Percentiles rank a stretch among this genome's conserved stretches.
Conservation (phyloP, 2,888 invertebrate species). For the Clivina fossor region DNA sequence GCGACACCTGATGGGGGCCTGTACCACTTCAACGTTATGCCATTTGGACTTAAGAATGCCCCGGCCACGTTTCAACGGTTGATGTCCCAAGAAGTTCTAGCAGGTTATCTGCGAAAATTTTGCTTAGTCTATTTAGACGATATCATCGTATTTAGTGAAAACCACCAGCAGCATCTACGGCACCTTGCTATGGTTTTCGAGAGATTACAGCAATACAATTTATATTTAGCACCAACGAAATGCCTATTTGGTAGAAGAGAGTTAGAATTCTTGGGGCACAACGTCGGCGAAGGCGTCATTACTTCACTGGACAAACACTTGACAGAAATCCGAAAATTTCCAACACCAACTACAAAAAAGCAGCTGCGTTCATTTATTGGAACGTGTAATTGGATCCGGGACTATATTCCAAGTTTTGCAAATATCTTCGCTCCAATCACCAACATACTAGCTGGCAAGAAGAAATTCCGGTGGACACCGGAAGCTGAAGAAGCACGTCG, state of each 20-base stretch:
- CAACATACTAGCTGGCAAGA: conserved; percentile 30
- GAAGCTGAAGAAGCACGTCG: conserved; percentile 32
- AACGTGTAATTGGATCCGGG: conserved; percentile 39
- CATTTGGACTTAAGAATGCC: conserved; percentile 43
- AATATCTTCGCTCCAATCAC: conserved; percentile 39
- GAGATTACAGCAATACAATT: conserved; percentile 30
- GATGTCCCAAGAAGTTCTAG: conserved; percentile 40
- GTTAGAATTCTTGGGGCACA: conserved; percentile 31
- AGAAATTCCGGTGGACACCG: conserved; percentile 32
- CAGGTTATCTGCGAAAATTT: conserved; percentile 36
- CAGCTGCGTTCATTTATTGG: conserved; percentile 40
- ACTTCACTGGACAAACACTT: neutral
- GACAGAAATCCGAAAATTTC: conserved; percentile 15
- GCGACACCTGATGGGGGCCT: conserved; percentile 41
- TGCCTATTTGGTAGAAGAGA: conserved; percentile 21
- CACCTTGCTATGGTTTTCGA: conserved; percentile 39
- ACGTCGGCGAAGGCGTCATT: conserved; percentile 6
- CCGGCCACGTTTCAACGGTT: conserved; percentile 43
- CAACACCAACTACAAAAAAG: conserved; percentile 23
- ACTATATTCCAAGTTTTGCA: conserved; percentile 40
- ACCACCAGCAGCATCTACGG: conserved; percentile 36
- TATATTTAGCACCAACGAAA: conserved; percentile 13
- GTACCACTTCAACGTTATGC: conserved; percentile 44
- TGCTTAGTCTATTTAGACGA: conserved; percentile 44
- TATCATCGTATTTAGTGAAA: conserved; percentile 41